These are phyloP conservation scores for Saguinus imperator DNA, from an alignment of 2,113 vertebrate species.

Conservation along the genomic window DNA sequence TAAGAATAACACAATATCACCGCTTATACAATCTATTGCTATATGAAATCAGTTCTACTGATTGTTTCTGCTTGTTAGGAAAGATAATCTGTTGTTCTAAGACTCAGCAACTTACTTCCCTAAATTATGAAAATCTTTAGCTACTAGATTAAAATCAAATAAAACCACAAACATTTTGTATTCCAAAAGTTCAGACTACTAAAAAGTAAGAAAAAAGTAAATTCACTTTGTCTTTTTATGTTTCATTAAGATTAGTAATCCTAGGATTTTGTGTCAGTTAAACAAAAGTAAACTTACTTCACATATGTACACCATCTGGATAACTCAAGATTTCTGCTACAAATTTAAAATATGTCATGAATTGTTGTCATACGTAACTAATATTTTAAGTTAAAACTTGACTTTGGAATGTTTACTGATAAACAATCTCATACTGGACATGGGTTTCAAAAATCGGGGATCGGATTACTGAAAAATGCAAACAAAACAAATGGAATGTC, in stretches of 20 bases:
- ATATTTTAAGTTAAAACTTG: constrained; percentile 39
- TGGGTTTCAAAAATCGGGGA: not conserved
- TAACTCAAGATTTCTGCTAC: not conserved
- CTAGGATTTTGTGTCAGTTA: not conserved
- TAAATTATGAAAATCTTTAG: constrained; percentile 33
- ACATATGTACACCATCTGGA: not conserved
- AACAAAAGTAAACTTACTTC: constrained; percentile 19
- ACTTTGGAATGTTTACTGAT: constrained; percentile 24
- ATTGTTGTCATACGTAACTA: constrained; percentile 32
- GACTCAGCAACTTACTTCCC: not conserved
- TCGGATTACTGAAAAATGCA: not conserved
- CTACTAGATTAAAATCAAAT: not conserved
- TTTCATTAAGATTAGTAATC: constrained; percentile 1
- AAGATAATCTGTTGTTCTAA: constrained; percentile 7
- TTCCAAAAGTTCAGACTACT: not conserved
- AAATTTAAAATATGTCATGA: not conserved
- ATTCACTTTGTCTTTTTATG: not conserved
- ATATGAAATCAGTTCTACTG: not conserved
- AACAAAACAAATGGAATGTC: not conserved
- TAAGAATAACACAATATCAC: not conserved
- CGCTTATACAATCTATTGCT: not conserved
- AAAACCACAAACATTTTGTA: not conserved
- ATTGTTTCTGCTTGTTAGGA: constrained; percentile 19
- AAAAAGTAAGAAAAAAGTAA: constrained; percentile 1
- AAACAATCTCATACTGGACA: not conserved